A percentile compares a stretch with the other conserved stretches of the same genome.
These are phyloP conservation scores for Sander lucioperca DNA, from an alignment of 2,113 vertebrate species.

Conservation along the genomic window DNA sequence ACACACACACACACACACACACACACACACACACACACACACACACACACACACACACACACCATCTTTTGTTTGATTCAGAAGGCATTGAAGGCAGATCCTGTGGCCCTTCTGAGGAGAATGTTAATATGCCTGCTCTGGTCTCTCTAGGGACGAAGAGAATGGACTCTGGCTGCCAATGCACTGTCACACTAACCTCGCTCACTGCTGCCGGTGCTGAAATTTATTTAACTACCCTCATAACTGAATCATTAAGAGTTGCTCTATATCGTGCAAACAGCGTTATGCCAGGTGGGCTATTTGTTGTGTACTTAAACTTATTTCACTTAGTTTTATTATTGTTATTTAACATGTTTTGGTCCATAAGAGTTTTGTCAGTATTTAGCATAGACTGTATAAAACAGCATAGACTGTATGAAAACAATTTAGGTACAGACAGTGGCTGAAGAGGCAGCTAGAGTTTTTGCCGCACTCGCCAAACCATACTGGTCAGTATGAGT, in stretches of 20 bases:
- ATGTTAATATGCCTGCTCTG: slow-evolving; percentile 81
- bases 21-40: slow-evolving; percentile 35
- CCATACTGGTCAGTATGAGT: not conserved
- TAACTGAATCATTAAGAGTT: slow-evolving; percentile 21
- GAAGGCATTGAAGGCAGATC: slow-evolving; percentile 82
- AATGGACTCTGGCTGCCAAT: slow-evolving; percentile 81
- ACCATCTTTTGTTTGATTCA: slow-evolving; percentile 82
- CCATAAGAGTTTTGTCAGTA: not conserved
- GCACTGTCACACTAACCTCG: slow-evolving; percentile 72
- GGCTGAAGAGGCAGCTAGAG: not conserved
- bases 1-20: slow-evolving; percentile 33
- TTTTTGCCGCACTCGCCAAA: too few relatives aligned
- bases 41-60: slow-evolving; percentile 52
- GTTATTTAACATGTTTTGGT: not conserved
- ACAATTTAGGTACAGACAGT: too few relatives aligned
- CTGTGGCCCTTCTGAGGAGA: slow-evolving; percentile 80
- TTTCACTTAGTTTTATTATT: slow-evolving; percentile 7
- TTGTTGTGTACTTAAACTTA: slow-evolving; percentile 14
- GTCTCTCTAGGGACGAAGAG: slow-evolving; percentile 72
- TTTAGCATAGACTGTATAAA: not conserved
- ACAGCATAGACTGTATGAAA: too few relatives aligned
- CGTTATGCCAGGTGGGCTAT: not conserved
- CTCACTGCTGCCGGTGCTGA: slow-evolving; percentile 30
- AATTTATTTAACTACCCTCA: slow-evolving; percentile 28
- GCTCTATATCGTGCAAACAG: slow-evolving; percentile 4